Evolutionary conservation across 2,888 invertebrate species (phyloP).

Genomic region (Petrophora chlorosata): DNA sequence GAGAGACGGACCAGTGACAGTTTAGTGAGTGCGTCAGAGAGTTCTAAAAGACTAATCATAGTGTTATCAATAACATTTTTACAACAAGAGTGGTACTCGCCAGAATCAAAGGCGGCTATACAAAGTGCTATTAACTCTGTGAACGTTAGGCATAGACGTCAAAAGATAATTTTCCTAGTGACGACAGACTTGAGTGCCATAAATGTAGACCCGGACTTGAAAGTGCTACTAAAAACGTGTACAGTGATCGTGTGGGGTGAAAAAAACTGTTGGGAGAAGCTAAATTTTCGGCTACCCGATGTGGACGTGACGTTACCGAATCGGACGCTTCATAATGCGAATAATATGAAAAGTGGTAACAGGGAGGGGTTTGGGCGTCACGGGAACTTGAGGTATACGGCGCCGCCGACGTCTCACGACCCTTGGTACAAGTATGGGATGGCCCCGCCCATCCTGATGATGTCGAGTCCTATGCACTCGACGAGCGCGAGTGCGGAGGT

Average conservation of each 20-base stretch:
- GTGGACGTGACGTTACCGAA: conserved; percentile 85
- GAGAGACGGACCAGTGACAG: conserved; percentile 82
- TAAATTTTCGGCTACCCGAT: conserved; percentile 92
- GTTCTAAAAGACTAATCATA: conserved; percentile 89
- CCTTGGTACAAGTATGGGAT: conserved; percentile 82
- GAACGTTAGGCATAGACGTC: conserved; percentile 85
- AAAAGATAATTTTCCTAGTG: conserved; percentile 83
- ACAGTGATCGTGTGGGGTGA: conserved; percentile 91
- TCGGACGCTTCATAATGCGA: conserved; percentile 81
- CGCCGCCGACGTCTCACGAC: conserved; percentile 79
- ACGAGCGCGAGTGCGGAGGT: conserved; percentile 84
- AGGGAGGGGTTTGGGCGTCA: conserved; percentile 78
- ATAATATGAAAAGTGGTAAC: conserved; percentile 75
- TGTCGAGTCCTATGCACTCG: conserved; percentile 86
- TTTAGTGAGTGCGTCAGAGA: conserved; percentile 82
- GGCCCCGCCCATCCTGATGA: conserved; percentile 80
- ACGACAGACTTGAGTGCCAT: conserved; percentile 85
- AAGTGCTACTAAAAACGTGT: conserved; percentile 88
- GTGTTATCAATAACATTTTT: conserved; percentile 92
- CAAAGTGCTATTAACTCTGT: conserved; percentile 88
- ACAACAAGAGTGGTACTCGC: conserved; percentile 91
- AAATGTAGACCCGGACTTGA: conserved; percentile 89
- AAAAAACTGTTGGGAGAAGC: conserved; percentile 94
- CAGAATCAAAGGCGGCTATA: conserved; percentile 92
- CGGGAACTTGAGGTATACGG: conserved; percentile 80